These are phyloP conservation scores for Stigmatopora argus DNA, from an alignment of 2,113 vertebrate genomes.

Conservation along the genomic window DNA sequence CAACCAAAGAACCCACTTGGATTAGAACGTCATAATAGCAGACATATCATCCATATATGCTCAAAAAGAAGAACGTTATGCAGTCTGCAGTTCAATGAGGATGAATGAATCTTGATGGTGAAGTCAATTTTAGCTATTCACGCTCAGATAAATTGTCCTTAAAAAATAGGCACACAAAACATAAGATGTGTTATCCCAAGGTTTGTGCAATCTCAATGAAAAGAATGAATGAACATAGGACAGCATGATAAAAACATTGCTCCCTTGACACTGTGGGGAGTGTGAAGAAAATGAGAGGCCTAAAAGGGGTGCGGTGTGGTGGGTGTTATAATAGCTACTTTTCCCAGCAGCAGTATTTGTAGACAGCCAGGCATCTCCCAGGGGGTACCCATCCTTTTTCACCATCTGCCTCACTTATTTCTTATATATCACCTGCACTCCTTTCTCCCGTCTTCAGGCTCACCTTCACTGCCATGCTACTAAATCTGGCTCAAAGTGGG, in stretches of 20 bases:
- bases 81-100: constrained; percentile 24
- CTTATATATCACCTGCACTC: not conserved
- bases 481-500: constrained; percentile 13
- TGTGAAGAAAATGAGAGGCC: constrained; percentile 8
- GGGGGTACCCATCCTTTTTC: constrained; percentile 10
- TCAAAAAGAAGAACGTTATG: constrained; percentile 32
- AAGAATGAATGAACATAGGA: constrained; percentile 27
- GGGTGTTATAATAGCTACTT: constrained; percentile 26
- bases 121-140: constrained; percentile 15
- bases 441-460: not conserved
- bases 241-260: constrained; percentile 27
- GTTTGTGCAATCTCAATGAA: constrained; percentile 5
- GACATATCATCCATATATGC: constrained; percentile 35
- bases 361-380: constrained; percentile 43
- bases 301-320: not conserved
- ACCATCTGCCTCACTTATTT: constrained; percentile 3
- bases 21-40: constrained; percentile 21
- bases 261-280: constrained; percentile 24
- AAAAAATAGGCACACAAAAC: not conserved
- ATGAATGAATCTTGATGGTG: constrained; percentile 34
- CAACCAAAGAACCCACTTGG: not conserved
- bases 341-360: constrained; percentile 25
- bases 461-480: not conserved
- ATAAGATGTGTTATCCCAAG: not conserved
- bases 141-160: not conserved